Percentiles rank a stretch among this genome's conserved stretches.
These are phyloP conservation scores for Fistularia tabacaria DNA, from an alignment of 2,797 vertebrate species.

Conservation along the genomic window DNA sequence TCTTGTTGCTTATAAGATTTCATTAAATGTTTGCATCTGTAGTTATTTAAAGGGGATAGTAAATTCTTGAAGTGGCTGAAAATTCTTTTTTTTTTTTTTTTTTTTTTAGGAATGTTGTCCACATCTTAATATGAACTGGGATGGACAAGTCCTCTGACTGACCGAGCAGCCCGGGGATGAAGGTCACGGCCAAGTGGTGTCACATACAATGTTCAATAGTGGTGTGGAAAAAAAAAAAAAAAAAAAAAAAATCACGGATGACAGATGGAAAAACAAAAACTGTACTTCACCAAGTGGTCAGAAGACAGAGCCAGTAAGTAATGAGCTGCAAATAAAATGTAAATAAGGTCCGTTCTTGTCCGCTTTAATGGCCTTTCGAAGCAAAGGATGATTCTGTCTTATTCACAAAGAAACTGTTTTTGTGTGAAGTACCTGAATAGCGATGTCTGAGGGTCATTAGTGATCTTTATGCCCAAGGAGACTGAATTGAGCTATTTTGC, in stretches of 20 bases:
- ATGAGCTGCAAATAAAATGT: constrained; percentile 22
- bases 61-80: too few relatives aligned
- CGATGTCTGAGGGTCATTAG: constrained; percentile 36
- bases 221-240: too few relatives aligned
- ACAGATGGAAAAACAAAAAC: constrained; percentile 17
- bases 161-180: too few relatives aligned
- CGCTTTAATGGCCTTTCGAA: constrained; percentile 2
- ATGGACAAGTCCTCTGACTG: too few relatives aligned
- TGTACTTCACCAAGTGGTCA: not conserved
- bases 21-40: too few relatives aligned
- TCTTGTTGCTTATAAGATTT: too few relatives aligned
- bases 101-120: too few relatives aligned
- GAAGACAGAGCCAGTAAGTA: constrained; percentile 8
- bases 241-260: not conserved
- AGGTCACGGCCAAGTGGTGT: too few relatives aligned
- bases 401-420: constrained; percentile 32
- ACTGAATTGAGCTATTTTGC: constrained; percentile 45
- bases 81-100: too few relatives aligned
- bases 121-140: too few relatives aligned
- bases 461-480: constrained; percentile 20
- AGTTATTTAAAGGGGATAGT: too few relatives aligned
- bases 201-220: too few relatives aligned
- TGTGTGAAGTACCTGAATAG: constrained; percentile 32
- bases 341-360: not conserved
- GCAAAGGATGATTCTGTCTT: constrained; percentile 20